These are phyloP conservation scores for Dioctria linearis DNA, from an alignment of 2,888 invertebrate genomes.

Conservation along the genomic window DNA sequence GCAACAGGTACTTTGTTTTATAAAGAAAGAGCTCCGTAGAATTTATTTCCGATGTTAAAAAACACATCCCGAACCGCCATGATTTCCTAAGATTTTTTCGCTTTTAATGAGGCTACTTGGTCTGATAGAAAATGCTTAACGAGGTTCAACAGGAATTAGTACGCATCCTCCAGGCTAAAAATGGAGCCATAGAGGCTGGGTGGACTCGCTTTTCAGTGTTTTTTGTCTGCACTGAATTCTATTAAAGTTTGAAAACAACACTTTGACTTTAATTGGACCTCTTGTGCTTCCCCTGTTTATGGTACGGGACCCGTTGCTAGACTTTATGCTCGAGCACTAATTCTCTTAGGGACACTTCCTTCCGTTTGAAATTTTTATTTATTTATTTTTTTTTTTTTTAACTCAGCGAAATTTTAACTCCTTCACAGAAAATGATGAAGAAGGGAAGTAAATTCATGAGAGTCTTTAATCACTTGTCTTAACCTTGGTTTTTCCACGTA, in stretches of 20 bases:
- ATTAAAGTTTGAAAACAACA: constrained; percentile 13
- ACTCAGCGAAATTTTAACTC: not conserved
- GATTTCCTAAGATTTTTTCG: constrained; percentile 14
- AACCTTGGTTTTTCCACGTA: not conserved
- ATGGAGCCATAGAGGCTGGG: not conserved
- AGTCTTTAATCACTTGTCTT: constrained; percentile 8
- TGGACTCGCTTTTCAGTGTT: not conserved
- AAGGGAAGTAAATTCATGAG: not conserved
- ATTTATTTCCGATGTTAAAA: constrained; percentile 1
- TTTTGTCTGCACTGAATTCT: not conserved
- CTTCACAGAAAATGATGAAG: not conserved
- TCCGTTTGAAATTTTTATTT: not conserved
- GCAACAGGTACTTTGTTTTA: constrained; percentile 46
- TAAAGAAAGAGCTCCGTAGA: constrained; percentile 2
- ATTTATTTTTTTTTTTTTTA: no score
- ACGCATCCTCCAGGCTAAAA: not conserved
- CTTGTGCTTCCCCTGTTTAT: not conserved
- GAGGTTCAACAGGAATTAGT: constrained; percentile 11
- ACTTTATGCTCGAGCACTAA: constrained; percentile 2
- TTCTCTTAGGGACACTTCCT: not conserved
- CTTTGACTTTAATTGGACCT: constrained; percentile 20
- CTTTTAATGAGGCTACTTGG: constrained; percentile 30
- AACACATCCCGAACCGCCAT: constrained; percentile 23
- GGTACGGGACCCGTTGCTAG: not conserved
- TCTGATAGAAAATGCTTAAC: constrained; percentile 13